Evolutionary conservation across 2,797 vertebrate genomes (phyloP).

Genomic region (Mastacembelus armatus): DNA sequence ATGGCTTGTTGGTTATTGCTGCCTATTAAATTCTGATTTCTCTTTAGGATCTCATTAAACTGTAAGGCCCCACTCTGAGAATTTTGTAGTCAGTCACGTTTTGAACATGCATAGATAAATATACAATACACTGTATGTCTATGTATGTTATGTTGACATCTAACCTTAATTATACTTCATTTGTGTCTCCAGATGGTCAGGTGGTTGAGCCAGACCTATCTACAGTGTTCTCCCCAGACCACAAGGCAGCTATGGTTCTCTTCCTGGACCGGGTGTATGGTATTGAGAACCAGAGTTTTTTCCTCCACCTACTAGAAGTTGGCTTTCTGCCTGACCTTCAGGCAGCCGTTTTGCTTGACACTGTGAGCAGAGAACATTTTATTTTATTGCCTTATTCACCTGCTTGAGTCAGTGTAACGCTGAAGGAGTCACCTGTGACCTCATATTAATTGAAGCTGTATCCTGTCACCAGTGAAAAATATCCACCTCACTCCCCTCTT

Average conservation of each 20-base stretch:
- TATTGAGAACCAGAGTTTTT: constrained; percentile 89
- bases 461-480: neutral
- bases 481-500: neutral
- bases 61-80: neutral
- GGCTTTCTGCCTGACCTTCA: constrained; percentile 95
- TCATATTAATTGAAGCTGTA: constrained; percentile 15
- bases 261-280: constrained; percentile 98
- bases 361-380: constrained; percentile 78
- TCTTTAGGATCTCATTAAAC: neutral
- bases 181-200: constrained; percentile 84
- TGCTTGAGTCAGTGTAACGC: neutral
- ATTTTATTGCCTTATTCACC: constrained; percentile 11
- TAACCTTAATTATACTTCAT: constrained; percentile 13
- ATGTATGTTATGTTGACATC: too few species aligned
- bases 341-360: constrained; percentile 92
- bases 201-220: constrained; percentile 92
- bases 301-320: constrained; percentile 92
- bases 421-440: constrained; percentile 9
- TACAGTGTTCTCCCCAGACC: constrained; percentile 94
- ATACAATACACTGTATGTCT: neutral
- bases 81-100: neutral
- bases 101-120: neutral
- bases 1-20: neutral
- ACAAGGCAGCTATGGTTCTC: constrained; percentile 97
- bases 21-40: neutral